These are phyloP conservation scores for Cerastis rubricosa DNA, from an alignment of 2,888 invertebrate genomes.

Conservation along the genomic window DNA sequence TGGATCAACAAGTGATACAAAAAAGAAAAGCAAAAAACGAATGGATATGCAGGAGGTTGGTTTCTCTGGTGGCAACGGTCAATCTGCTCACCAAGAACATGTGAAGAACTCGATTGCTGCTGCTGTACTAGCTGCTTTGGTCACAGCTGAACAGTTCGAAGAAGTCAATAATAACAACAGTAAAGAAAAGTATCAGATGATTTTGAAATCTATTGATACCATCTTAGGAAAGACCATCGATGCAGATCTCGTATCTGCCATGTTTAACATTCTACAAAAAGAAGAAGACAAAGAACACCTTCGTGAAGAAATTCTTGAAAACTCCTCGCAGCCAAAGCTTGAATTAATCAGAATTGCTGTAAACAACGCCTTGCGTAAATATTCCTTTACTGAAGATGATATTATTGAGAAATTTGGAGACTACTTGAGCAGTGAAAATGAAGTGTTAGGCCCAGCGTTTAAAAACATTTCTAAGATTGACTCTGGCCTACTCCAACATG, in stretches of 20 bases:
- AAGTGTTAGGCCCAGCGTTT: conserved; percentile 92
- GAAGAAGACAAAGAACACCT: conserved; percentile 88
- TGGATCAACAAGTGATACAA: conserved; percentile 73
- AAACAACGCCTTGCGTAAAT: conserved; percentile 83
- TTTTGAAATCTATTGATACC: conserved; percentile 88
- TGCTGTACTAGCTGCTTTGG: conserved; percentile 88
- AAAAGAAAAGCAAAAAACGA: conserved; percentile 81
- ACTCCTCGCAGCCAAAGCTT: conserved; percentile 91
- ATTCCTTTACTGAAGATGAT: conserved; percentile 89
- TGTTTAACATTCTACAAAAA: conserved; percentile 88
- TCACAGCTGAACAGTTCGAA: conserved; percentile 88
- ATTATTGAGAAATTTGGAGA: conserved; percentile 92
- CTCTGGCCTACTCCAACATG: conserved; percentile 90
- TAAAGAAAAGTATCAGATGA: conserved; percentile 88
- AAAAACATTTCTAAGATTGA: conserved; percentile 92
- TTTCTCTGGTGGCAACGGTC: conserved; percentile 72
- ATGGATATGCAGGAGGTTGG: conserved; percentile 74
- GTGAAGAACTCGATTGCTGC: conserved; percentile 90
- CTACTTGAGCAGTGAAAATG: conserved; percentile 91
- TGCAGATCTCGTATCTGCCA: conserved; percentile 86
- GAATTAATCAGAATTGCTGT: conserved; percentile 92
- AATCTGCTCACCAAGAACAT: conserved; percentile 86
- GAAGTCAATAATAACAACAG: conserved; percentile 88
- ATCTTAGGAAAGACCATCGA: conserved; percentile 88
- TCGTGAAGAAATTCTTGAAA: conserved; percentile 88